Base-by-base conservation (phyloP, 2,797 vertebrate genomes). In the Momotus momota region DNA sequence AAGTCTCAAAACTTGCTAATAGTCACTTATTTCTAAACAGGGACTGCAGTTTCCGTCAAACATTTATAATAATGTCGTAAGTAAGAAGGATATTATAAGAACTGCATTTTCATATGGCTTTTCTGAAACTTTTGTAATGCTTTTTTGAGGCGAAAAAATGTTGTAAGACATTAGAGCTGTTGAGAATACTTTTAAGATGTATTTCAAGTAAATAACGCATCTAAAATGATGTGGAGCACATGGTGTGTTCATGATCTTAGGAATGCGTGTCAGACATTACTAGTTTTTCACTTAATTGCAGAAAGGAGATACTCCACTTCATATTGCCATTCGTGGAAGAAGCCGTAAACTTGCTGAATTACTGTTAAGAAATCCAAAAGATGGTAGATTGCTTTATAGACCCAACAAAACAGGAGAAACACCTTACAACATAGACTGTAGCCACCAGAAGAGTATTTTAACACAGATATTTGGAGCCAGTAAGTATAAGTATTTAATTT, bases 401-500 rank as follows among this genome's bases (percentile, higher is more conserved):
- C 99, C 99, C 38, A 99, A 99, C 98, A 99, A 99, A 97, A 98
- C 99, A 29, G 99, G 99, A 82, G 99, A 99, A 97, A 99, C 99
- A 0, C 99, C 99, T 1, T 99, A 99, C 98, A 99, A 99, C 97
- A 99, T 99, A 16, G 99, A 99, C 97, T 99, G 99, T 90, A 99
- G 98, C 93, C 99, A 99, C 95, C 99, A 99, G 98, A 99, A 99
- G 96, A 99, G 99, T 97, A 99, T 99, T 97, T 98, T 99, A 95
- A 99, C 99, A 0, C 99, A 99, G 95, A 99, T 99, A 97, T 99
- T 99, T 97, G 99, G 99, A 97, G 99, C 99, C 65, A 97, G 99
- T 99, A 96, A 98, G 99, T 98, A 71, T 10, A 66, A 80, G 10
- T 48, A 2, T 20, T 69, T 48, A 20, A 25, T 57, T 60, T 66